A percentile compares a stretch with the other conserved stretches of the same genome.
phyloP scores from a whole-genome alignment of 2,113 vertebrate genomes.

The Pandion haliaetus region DNA sequence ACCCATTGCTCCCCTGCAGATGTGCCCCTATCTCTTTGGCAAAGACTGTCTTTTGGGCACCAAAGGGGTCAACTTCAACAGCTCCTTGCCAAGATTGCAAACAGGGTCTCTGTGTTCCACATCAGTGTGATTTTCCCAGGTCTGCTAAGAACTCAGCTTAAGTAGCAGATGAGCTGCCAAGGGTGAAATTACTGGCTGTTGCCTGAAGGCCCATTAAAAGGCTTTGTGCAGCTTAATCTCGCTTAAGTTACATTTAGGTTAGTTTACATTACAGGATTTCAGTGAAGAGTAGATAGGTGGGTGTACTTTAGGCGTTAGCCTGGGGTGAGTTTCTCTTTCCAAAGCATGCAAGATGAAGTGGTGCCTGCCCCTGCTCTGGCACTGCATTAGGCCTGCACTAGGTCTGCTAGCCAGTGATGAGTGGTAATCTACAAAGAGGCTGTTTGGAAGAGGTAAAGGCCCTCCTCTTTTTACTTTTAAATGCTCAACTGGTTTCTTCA shows the following conservation, averaged over 20 bases:
- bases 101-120: not conserved
- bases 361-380: not conserved
- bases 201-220: not conserved
- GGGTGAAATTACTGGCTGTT: not conserved
- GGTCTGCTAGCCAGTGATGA: not conserved
- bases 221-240: not conserved
- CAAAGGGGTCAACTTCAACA: not conserved
- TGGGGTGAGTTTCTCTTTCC: not conserved
- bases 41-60: not conserved
- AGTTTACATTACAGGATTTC: not conserved
- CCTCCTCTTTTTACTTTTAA: not conserved
- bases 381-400: not conserved
- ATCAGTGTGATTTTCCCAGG: not conserved
- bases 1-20: not conserved
- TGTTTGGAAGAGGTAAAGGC: not conserved
- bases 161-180: not conserved
- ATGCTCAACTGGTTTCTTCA: not conserved
- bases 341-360: not conserved
- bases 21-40: not conserved
- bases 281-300: not conserved
- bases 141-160: not conserved
- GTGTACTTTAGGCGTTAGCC: not conserved
- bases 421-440: not conserved
- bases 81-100: not conserved
- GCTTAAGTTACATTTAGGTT: not conserved